phyloP scores from a whole-genome alignment of 2,888 invertebrate genomes.

The Dynastes tityus region DNA sequence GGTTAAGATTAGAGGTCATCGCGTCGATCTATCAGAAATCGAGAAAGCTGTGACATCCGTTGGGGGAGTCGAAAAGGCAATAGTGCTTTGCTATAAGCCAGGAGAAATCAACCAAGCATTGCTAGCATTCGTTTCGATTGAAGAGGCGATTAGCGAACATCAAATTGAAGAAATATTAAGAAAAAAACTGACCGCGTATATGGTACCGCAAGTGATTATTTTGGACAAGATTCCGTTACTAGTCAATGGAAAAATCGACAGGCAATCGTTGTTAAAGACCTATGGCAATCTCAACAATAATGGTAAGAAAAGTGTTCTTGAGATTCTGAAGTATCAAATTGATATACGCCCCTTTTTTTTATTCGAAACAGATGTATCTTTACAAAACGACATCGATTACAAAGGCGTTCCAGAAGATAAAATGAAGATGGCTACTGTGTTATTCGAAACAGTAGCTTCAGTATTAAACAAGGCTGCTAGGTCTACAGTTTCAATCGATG shows the following conservation, averaged over 20 bases:
- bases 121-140: slow-evolving; percentile 76
- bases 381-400: slow-evolving; percentile 79
- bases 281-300: slow-evolving; percentile 83
- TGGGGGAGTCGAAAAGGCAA: slow-evolving; percentile 81
- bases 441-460: slow-evolving; percentile 83
- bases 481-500: slow-evolving; percentile 75
- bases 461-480: slow-evolving; percentile 80
- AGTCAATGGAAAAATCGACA: slow-evolving; percentile 90
- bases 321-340: background rate
- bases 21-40: slow-evolving; percentile 89
- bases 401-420: slow-evolving; percentile 75
- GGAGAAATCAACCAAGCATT: slow-evolving; percentile 82
- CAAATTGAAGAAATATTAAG: slow-evolving; percentile 79
- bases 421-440: slow-evolving; percentile 76
- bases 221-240: slow-evolving; percentile 84
- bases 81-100: slow-evolving; percentile 85
- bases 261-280: slow-evolving; percentile 82
- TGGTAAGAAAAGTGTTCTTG: slow-evolving; percentile 68
- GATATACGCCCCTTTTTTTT: slow-evolving; percentile 50
- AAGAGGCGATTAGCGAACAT: slow-evolving; percentile 70
- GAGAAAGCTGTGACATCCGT: slow-evolving; percentile 81
- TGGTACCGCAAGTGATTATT: slow-evolving; percentile 85
- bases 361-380: slow-evolving; percentile 71
- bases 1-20: slow-evolving; percentile 86
- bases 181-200: slow-evolving; percentile 80